Base-by-base conservation (phyloP, 2,113 vertebrate species). In the Sphaerodactylus townsendi region DNA sequence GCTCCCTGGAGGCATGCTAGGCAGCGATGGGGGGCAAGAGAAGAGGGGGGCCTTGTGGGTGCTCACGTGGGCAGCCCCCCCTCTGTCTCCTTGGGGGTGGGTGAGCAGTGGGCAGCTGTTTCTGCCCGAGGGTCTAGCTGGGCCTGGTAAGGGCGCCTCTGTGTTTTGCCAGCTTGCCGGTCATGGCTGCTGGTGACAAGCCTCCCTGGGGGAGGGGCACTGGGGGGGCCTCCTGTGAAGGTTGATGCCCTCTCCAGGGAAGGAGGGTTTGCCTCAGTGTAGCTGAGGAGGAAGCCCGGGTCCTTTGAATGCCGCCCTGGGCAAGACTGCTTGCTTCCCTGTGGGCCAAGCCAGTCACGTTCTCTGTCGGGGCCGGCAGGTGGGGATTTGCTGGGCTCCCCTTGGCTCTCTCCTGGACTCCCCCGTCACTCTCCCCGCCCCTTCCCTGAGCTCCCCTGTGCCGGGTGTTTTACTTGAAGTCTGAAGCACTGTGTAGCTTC, bases 31-130 rank as follows among this genome's bases (percentile, higher is more conserved):
- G 50, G 50, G 50, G 50, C 2, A 14, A 4, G 50, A 53, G 14
- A n/a, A n/a, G 50, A 15, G 17, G 50, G 50, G 14, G 50, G 50
- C 44, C n/a, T n/a, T n/a, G n/a, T n/a, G n/a, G n/a, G n/a, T n/a
- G 44, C 44, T 10, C 44, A 5, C 44, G 5, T 46, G 44, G 44
- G 44, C 44, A 46, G 44, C 44, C 44, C 44, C 10, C 48, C 13
- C 48, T 48, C 11, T 48, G 4, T 48, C 86, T 84, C 87, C 84
- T 76, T 89, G 88, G 87, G 88, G 93, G 91, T 85, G 88, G 77
- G 94, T 90, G 92, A 90, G 92, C 92, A 87, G 95, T 82, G 88
- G 90, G 90, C 93, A 94, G 93, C 93, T 94, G 92, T 93, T 94
- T 82, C 89, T 19, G 17, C 10, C 70, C 88, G 90, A n/a, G 92